phyloP scores from a whole-genome alignment of 1,140 invertebrate species.

The Penaeus japonicus region DNA sequence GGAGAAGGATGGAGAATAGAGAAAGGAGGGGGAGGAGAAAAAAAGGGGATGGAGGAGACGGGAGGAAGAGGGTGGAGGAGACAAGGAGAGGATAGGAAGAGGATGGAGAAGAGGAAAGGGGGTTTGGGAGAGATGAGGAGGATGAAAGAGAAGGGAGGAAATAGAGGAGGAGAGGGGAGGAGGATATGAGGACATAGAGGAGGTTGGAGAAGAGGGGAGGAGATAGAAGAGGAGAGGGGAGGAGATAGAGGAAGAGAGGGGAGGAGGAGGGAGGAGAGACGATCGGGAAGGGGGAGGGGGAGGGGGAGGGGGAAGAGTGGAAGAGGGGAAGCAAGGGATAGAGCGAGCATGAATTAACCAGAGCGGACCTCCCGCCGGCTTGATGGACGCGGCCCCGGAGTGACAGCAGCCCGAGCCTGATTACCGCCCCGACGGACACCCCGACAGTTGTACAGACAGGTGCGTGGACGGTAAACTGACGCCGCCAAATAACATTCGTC shows the following conservation, averaged over 20 bases:
- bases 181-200: background rate
- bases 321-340: too few relatives aligned
- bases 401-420: constrained; percentile 33
- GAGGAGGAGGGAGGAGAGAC: too few relatives aligned
- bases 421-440: constrained; percentile 36
- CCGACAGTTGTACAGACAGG: constrained; percentile 45
- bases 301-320: too few relatives aligned
- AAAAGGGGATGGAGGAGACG: background rate
- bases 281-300: too few relatives aligned
- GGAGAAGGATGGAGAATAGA: background rate
- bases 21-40: background rate
- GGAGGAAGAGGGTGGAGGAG: background rate
- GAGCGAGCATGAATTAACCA: constrained; percentile 28
- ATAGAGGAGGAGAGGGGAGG: too few relatives aligned
- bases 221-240: background rate
- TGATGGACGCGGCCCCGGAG: background rate
- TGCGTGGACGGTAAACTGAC: constrained; percentile 28
- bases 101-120: too few relatives aligned
- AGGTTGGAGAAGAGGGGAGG: background rate
- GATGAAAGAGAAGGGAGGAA: background rate
- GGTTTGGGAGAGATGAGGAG: background rate
- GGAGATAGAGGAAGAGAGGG: background rate
- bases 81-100: background rate
- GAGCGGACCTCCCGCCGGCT: constrained; percentile 1
- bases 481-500: constrained; percentile 48